These are phyloP conservation scores for Hippocampus comes DNA, from an alignment of 2,113 vertebrate species.

Conservation along the genomic window DNA sequence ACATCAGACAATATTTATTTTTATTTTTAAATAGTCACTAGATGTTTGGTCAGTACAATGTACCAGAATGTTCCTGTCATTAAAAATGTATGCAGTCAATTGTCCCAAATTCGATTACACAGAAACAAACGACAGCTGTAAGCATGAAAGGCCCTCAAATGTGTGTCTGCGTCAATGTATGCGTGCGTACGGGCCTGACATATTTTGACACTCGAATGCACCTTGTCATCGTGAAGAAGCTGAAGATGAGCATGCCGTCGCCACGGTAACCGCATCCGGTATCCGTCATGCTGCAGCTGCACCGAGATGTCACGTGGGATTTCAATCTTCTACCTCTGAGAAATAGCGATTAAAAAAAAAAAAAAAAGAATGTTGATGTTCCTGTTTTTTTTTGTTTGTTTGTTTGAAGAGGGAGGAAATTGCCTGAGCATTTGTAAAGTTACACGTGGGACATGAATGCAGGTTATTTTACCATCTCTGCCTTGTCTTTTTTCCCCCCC, in stretches of 20 bases:
- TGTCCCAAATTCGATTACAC: not conserved
- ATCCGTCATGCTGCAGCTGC: not conserved
- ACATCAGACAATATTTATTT: not conserved
- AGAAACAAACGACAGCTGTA: not conserved
- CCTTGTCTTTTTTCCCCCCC: not conserved
- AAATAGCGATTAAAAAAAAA: not conserved
- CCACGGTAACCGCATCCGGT: not conserved
- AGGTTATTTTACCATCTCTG: not conserved
- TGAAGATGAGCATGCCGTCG: not conserved
- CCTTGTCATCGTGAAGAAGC: not conserved
- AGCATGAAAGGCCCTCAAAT: not conserved
- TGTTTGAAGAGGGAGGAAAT: not conserved
- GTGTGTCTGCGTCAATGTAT: not conserved
- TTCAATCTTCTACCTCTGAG: not conserved
- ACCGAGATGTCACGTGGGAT: not conserved
- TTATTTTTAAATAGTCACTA: not conserved
- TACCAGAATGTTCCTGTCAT: not conserved
- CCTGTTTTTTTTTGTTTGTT: not conserved
- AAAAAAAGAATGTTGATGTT: not conserved
- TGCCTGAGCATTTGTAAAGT: not conserved
- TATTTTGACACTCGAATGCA: not conserved
- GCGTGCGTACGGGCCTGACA: not conserved
- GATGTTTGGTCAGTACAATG: not conserved
- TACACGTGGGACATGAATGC: not conserved
- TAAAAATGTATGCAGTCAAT: not conserved